Conservation (phyloP, 2,888 invertebrate genomes). For the Acanthacorydalis orientalis region DNA sequence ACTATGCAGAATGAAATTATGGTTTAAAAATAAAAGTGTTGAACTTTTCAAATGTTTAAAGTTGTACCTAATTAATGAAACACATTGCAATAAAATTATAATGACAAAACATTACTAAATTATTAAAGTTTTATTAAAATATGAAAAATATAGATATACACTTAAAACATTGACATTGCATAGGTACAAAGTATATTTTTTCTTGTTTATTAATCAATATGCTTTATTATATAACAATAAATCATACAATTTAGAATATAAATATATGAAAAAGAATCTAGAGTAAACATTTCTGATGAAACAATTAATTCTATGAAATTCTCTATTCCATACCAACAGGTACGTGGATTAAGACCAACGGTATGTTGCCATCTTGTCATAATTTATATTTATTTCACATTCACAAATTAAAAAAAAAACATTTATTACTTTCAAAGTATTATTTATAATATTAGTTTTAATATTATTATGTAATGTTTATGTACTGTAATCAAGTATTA, state of each 20-base stretch:
- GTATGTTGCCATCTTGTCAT: slow-evolving; percentile 22
- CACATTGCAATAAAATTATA: too few species aligned
- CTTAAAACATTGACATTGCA: not conserved
- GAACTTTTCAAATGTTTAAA: too few species aligned
- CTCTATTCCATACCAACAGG: slow-evolving; percentile 14
- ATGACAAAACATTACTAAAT: too few species aligned
- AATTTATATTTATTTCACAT: not conserved
- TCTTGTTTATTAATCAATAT: not conserved
- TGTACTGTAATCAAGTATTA: not conserved
- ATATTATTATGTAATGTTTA: not conserved
- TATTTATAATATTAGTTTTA: not conserved
- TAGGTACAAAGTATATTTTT: not conserved
- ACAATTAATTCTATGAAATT: too few species aligned
- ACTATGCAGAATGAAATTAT: too few species aligned
- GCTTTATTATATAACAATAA: not conserved
- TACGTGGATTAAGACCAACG: slow-evolving; percentile 45
- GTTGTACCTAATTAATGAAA: too few species aligned
- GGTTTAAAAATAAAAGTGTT: too few species aligned
- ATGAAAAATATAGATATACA: not conserved
- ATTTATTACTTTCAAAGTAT: not conserved
- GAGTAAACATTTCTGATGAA: too few species aligned
- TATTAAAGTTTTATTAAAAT: not conserved
- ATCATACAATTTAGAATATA: too few species aligned
- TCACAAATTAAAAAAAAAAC: not conserved
- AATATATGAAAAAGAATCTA: too few species aligned